A percentile compares a stretch with the other conserved stretches of the same genome.
Evolutionary conservation across 2,888 invertebrate genomes (phyloP).

Genomic region (Hetaerina titia): DNA sequence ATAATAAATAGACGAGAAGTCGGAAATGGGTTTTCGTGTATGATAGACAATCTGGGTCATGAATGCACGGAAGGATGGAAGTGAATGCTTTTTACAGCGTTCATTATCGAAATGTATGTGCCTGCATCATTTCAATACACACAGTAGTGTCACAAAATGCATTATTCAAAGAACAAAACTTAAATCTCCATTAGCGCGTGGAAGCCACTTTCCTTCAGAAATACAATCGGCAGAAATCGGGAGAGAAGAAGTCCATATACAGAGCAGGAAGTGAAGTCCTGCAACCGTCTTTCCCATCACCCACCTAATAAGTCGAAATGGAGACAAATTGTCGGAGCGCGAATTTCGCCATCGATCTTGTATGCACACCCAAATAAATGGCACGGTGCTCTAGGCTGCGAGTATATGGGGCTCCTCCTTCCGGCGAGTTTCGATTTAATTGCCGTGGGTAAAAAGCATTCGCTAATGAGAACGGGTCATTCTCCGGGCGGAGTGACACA

Average conservation of each 20-base stretch:
- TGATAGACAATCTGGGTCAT: no score
- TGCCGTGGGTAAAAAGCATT: not conserved
- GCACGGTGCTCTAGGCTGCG: not conserved
- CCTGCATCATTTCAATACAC: not conserved
- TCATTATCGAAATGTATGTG: not conserved
- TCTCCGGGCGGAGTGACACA: not conserved
- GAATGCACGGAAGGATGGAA: no score
- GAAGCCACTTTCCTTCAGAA: not conserved
- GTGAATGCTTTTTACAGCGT: no score
- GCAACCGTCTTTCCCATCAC: no score
- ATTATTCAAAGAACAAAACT: not conserved
- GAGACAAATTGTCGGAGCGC: not conserved
- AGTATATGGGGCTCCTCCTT: not conserved
- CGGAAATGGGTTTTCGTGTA: no score
- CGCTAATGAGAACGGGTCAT: not conserved
- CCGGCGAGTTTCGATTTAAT: slow-evolving; percentile 27
- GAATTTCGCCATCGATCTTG: not conserved
- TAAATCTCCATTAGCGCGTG: not conserved
- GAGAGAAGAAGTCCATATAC: not conserved
- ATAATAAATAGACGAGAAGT: no score
- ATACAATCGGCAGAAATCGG: not conserved
- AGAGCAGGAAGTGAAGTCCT: no score
- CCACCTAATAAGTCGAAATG: not conserved
- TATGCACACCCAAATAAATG: not conserved
- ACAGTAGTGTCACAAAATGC: not conserved